Conservation (phyloP, 1,140 invertebrate genomes). For the Diabrotica virgifera region DNA sequence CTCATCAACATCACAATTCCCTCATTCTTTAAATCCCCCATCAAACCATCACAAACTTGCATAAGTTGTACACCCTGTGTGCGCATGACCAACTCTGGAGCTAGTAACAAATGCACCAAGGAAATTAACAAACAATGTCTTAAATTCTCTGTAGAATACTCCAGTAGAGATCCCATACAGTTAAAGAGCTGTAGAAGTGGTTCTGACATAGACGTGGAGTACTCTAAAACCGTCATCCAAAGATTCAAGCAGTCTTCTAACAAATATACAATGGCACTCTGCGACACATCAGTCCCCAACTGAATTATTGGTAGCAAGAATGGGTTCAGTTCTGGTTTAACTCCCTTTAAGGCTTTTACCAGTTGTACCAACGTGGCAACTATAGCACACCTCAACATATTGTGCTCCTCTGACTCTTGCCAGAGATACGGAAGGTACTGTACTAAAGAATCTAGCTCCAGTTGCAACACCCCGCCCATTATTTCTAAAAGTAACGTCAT, state of each 20-base stretch:
- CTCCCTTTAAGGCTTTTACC: conserved; percentile 62
- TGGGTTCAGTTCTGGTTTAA: conserved; percentile 59
- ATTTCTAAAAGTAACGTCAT: conserved; percentile 88
- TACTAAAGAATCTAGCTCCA: conserved; percentile 68
- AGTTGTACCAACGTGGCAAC: conserved; percentile 81
- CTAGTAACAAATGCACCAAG: conserved; percentile 79
- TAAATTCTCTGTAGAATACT: conserved; percentile 78
- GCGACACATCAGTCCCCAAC: conserved; percentile 74
- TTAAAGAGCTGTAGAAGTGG: conserved; percentile 70
- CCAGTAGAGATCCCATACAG: conserved; percentile 74
- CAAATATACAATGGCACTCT: conserved; percentile 82
- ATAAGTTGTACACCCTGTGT: conserved; percentile 68
- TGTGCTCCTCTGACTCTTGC: conserved; percentile 82
- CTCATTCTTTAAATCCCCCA: conserved; percentile 76
- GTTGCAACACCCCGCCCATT: conserved; percentile 71
- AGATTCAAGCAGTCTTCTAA: conserved; percentile 89
- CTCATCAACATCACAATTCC: conserved; percentile 72
- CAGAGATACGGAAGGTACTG: conserved; percentile 84
- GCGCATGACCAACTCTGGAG: conserved; percentile 73
- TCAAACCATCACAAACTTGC: conserved; percentile 62
- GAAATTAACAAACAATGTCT: conserved; percentile 75
- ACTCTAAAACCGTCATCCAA: conserved; percentile 82
- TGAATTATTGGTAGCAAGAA: conserved; percentile 76
- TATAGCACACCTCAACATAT: conserved; percentile 89
- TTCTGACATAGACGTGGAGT: conserved; percentile 59